Base-by-base conservation (phyloP, 2,797 vertebrate species). In the Mormyrus hasselquistii region DNA sequence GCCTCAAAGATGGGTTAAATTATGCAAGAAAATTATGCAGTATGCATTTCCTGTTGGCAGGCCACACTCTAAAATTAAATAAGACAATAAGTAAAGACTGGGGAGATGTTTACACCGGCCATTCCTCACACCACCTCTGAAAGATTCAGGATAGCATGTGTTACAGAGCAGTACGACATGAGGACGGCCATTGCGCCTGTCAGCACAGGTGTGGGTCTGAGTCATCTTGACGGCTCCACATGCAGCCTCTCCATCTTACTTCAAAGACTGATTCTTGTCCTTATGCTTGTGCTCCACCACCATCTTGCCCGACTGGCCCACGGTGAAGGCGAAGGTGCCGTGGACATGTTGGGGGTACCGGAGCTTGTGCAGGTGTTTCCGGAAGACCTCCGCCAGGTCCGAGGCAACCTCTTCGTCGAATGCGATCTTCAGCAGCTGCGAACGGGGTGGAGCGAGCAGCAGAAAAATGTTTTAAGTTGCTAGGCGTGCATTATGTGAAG, bases 381-480 rank as follows among this genome's bases (percentile, higher is more conserved):
- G 95, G 95, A 99, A 99, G 88, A 98, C 93, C 94, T 99, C 98
- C 0, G 97, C 96, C 1, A 97, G 95, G 91, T 99, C 98, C 0
- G 97, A 98, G 0, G 97, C 97, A 73, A 99, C 98, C 94, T 99
- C 98, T 92, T 98, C 98, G 0, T 99, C 97, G 0, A 99, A 99
- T 0, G 97, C 97, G 0, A 99, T 97, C 93, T 97, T 98, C 94
- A 99, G 96, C 84, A 99, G 91, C 98, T 99, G 85, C 57, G 3
- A 8, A 53, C 44, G 29, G 53, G 79, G 38, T 14, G 53, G 19
- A 49, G 19, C 29, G 19, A 53, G 34, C 62, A 59, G 34, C 22
- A 41, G 29, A 2, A 25, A 53, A 14, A 7, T 8, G n/a, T 29
- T 22, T 10, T 47, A 49, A 87, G n/a, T 6, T 52, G n/a, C 83